Evolutionary conservation across 2,113 vertebrate species (phyloP).

Genomic region (Gulo gulo): DNA sequence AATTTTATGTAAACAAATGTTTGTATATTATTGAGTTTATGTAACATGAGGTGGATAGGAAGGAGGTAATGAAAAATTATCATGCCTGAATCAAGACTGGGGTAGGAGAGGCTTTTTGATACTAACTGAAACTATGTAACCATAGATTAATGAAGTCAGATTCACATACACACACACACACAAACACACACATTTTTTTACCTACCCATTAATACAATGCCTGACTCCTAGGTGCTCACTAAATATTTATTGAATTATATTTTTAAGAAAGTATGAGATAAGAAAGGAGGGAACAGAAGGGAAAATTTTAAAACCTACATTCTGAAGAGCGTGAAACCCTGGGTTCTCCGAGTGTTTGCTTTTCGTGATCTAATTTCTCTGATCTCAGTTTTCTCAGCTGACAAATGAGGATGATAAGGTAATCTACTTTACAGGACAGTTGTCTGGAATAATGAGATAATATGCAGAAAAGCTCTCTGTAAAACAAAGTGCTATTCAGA

Average conservation of each 20-base stretch:
- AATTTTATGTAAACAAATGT: constrained; percentile 2
- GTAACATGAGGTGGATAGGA: background rate
- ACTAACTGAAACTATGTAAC: background rate
- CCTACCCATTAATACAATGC: background rate
- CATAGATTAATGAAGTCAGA: background rate
- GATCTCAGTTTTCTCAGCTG: background rate
- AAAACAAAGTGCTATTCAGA: constrained; percentile 1
- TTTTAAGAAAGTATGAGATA: background rate
- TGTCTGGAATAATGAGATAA: background rate
- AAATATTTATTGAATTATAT: background rate
- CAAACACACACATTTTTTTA: background rate
- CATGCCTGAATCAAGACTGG: background rate
- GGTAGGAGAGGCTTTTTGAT: background rate
- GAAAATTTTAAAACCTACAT: background rate
- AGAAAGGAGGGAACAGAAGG: background rate
- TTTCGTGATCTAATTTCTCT: background rate
- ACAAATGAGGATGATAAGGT: background rate
- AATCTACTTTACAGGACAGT: background rate
- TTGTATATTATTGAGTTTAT: background rate
- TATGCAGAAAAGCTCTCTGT: background rate
- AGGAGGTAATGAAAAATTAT: background rate
- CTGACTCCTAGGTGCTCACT: background rate
- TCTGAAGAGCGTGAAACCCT: background rate
- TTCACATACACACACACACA: background rate
- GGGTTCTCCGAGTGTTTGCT: background rate